Evolutionary conservation across 2,113 vertebrate genomes (phyloP).

Genomic region (Syngnathus typhle): DNA sequence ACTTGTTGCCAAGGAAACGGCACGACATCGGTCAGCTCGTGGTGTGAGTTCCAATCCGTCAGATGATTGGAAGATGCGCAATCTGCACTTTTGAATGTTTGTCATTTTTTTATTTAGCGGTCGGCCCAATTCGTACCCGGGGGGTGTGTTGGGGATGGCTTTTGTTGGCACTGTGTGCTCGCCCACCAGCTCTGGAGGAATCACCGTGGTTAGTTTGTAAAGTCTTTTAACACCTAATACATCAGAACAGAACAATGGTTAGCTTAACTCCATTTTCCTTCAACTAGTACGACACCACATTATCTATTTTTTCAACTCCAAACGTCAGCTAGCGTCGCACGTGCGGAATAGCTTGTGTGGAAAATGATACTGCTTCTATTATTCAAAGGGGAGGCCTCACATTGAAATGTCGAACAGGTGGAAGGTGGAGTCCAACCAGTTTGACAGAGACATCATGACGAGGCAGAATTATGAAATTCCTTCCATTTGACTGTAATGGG

Average conservation of each 20-base stretch:
- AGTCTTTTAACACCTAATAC: background rate
- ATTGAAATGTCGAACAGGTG: conserved; percentile 1
- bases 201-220: conserved; percentile 74
- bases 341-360: conserved; percentile 6
- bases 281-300: too few species aligned
- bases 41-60: conserved; percentile 62
- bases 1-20: conserved; percentile 47
- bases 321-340: background rate
- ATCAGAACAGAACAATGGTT: background rate
- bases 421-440: conserved; percentile 6
- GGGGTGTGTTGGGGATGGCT: conserved; percentile 77
- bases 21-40: conserved; percentile 78
- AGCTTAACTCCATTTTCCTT: background rate
- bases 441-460: conserved; percentile 1
- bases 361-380: conserved; percentile 50
- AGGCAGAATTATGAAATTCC: conserved; percentile 15
- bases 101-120: conserved; percentile 62
- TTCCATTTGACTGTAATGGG: background rate
- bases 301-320: background rate
- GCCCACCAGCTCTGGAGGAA: conserved; percentile 65
- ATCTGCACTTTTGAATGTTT: background rate
- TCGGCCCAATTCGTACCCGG: conserved; percentile 7
- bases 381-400: conserved; percentile 35
- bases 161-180: conserved; percentile 80
- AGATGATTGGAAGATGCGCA: background rate